Base-by-base conservation (phyloP, 92 coral and sea anemone genomes). In the Isaurus tuberculatus region DNA sequence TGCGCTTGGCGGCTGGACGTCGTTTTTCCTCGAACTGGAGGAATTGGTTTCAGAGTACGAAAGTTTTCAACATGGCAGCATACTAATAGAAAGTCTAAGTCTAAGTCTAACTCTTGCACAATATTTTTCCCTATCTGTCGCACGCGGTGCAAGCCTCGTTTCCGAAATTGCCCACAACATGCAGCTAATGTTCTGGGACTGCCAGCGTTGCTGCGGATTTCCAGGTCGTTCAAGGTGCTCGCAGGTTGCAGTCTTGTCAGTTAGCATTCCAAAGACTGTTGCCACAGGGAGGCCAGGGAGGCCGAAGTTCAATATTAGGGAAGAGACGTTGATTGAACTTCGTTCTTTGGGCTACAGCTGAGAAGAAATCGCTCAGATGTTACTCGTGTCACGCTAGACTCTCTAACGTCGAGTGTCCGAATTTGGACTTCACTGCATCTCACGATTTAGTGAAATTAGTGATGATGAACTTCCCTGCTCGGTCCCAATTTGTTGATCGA, bases 31-130 rank as follows among this genome's bases (percentile, higher is more conserved):
- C 14, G 30, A 60, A 20, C 10, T 60, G 28, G 65, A 10, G 5
- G 29, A 60, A 30, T 60, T 60, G 65, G 65, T 60, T 60, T 60
- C 10, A 5, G 65, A 60, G 20, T 22, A 60, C 2, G 65, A 60
- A 23, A 48, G 25, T 55, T 31, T 22, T 10, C 37, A 81, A 65
- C 77, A 43, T 81, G 65, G 26, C n/a, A 66, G 40, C 46, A 81
- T 48, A 27, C 31, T 65, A 60, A 22, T 66, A 42, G 73, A 65
- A 26, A 44, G 77, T 33, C 68, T 84, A 11, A 65, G 75, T 34
- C 60, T 60, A 74, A 75, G 74, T n/a, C 83, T 84, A 9, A 75
- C 83, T 6, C 79, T 51, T 79, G 53, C 64, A 65, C n/a, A 73
- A 80, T 60, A 17, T 25, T n/a, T n/a, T n/a, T n/a, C n/a, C n/a